Base-by-base conservation (phyloP, 2,888 invertebrate genomes). In the Tachina grossa region DNA sequence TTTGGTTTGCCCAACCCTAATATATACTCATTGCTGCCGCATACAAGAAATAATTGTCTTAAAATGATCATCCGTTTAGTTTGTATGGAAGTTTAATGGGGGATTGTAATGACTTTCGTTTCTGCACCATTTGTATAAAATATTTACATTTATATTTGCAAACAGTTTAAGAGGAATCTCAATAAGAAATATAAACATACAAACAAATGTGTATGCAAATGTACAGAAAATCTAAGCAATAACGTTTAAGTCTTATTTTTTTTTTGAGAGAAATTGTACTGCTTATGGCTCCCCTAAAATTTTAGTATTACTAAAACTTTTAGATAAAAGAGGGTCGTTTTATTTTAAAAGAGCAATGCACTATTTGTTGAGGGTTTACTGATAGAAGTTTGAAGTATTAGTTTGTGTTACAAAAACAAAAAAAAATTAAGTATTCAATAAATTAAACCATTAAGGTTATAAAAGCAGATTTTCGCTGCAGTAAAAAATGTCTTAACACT, bases 81-180 rank as follows among this genome's bases (percentile, higher is more conserved):
- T 82, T 75, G 69, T 65, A 82, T 82, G 69, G 55, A 63, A 76
- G 71, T 82, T 69, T 71, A 82, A 82, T 71, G 71, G 82, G 69
- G 76, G 69, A 55, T 43, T 47, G 19, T 63, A 61, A 22, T 71
- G 13, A 8, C 43, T 11, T 22, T 61, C 6, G 13, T 1, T 9
- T 61, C 19, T 53, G 10, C 9, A 19, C 16, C 10, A n/a, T 51
- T n/a, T 16, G 43, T 14, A 11, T 31, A n/a, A 14, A 49, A n/a
- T 39, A n/a, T n/a, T 41, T 53, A 19, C 19, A 10, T 22, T 22
- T 14, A 9, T 31, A 47, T 31, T 22, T 45, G 57, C 55, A 71
- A 16, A 63, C 19, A 72, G n/a, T 47, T 59, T 49, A 49, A 45
- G 31, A 43, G 43, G 9, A 16, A 39, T 19, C 39, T n/a, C 9